Evolutionary conservation across 2,888 invertebrate genomes (phyloP), one percentile per base, ranked within the genome.

Genomic region (Monochamus alternatus): DNA sequence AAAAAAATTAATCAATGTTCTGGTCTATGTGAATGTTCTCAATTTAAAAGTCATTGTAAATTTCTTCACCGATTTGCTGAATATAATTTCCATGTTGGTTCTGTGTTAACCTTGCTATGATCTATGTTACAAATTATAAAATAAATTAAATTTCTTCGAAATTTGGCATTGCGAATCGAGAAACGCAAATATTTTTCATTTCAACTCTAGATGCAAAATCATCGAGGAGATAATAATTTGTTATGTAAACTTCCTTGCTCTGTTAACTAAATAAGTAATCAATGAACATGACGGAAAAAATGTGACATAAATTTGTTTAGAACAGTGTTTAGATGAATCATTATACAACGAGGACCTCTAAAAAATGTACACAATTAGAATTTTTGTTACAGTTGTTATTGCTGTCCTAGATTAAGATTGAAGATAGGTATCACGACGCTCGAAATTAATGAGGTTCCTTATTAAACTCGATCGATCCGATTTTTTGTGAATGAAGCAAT

Each of bases 371-470:
- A 64, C 22, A 44, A 64, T 44, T 64, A 64, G 14, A 14, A 43
- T 64, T 64, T 14, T 64, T 64, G 32, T 64, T 64, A 14, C 22
- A 22, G 22, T 22, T 22, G 22, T 22, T n/a, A n/a, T n/a, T 22
- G 64, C 22, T 64, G 47, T 47, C 64, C 47, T 64, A 64, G 44
- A 44, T 64, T 10, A 22, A 32, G 12, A 47, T 64, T 9, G 64
- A 8, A 4, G 47, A 47, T 64, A 44, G 22, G 43, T 47, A 9
- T 64, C 31, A 64, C 22, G 5, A 64, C 47, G 43, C 44, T 43
- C 44, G 44, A 10, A 14, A 47, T 43, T 64, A 64, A 64, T 64
- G 47, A 44, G 22, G 14, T 30, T 44, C 22, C 9, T 44, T 44
- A 44, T 64, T 64, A 47, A 44, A 22, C 14, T 44, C 47, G 10